A percentile compares a stretch with the other conserved stretches of the same genome.
phyloP scores from a whole-genome alignment of 2,797 vertebrate genomes.

The Gephyroberyx darwinii region DNA sequence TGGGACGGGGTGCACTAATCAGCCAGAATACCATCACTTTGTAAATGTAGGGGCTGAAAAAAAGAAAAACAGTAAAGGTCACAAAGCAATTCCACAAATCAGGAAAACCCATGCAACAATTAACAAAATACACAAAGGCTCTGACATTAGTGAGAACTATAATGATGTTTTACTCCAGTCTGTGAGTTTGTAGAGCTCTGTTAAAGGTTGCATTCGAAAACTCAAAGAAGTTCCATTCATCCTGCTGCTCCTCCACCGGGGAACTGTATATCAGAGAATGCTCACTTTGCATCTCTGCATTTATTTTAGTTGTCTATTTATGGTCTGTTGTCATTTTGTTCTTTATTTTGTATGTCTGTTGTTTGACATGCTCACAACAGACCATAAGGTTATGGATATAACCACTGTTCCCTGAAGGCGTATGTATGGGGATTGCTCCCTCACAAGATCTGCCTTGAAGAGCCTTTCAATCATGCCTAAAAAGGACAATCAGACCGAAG shows the following conservation, averaged over 20 bases:
- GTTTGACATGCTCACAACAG: conserved; percentile 12
- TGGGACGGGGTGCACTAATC: conserved; percentile 65
- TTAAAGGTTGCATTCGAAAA: conserved; percentile 69
- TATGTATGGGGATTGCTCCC: too few species aligned
- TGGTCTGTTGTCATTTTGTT: conserved; percentile 12
- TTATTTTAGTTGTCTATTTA: conserved; percentile 5
- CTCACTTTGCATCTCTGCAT: conserved; percentile 1
- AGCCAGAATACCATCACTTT: conserved; percentile 79
- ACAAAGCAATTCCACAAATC: conserved; percentile 72
- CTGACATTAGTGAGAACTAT: conserved; percentile 71
- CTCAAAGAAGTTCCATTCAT: conserved; percentile 56
- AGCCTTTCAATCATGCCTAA: too few species aligned
- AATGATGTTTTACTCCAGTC: conserved; percentile 67
- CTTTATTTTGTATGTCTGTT: conserved; percentile 26
- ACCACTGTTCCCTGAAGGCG: too few species aligned
- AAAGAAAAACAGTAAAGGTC: conserved; percentile 82
- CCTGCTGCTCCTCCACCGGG: conserved; percentile 34
- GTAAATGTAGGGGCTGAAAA: conserved; percentile 75
- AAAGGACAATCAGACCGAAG: too few species aligned
- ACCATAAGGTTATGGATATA: too few species aligned
- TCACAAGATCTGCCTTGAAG: too few species aligned
- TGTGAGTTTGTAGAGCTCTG: conserved; percentile 65
- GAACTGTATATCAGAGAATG: conserved; percentile 3
- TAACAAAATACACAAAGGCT: conserved; percentile 76
- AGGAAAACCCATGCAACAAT: conserved; percentile 76